Evolutionary conservation across 2,888 invertebrate species (phyloP).

Genomic region (Aethes cnicana): DNA sequence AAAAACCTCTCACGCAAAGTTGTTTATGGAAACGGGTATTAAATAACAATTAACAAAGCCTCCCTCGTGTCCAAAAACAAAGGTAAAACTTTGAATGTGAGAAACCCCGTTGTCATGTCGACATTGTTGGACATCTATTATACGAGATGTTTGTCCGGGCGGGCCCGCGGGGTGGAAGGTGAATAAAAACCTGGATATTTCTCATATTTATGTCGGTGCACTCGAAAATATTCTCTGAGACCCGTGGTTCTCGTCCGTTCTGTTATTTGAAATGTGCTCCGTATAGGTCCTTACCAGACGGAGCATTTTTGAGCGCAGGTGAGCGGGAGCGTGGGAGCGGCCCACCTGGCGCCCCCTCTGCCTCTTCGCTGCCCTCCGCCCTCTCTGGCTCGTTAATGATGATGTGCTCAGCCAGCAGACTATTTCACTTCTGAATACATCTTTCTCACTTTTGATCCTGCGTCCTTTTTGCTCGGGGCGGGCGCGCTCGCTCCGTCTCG

Average conservation of each 20-base stretch:
- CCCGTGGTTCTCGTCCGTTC: conserved; percentile 49
- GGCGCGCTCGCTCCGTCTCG: conserved; percentile 58
- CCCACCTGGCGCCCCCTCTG: conserved; percentile 83
- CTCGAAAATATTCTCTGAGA: conserved; percentile 76
- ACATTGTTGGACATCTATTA: conserved; percentile 72
- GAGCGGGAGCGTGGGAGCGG: conserved; percentile 76
- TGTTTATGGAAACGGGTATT: conserved; percentile 17
- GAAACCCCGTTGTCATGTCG: conserved; percentile 63
- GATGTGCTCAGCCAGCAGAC: conserved; percentile 89
- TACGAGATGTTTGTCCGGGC: conserved; percentile 63
- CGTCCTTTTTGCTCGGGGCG: conserved; percentile 58
- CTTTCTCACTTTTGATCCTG: conserved; percentile 82
- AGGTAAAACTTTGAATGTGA: conserved; percentile 40
- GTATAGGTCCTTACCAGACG: conserved; percentile 61
- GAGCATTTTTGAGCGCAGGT: conserved; percentile 74
- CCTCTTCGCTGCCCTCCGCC: conserved; percentile 83
- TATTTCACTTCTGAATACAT: conserved; percentile 87
- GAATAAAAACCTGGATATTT: conserved; percentile 78
- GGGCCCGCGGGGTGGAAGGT: conserved; percentile 57
- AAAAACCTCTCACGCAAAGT: background rate
- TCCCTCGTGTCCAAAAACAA: conserved; percentile 34
- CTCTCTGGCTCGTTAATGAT: conserved; percentile 89
- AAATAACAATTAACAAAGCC: conserved; percentile 29
- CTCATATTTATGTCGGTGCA: conserved; percentile 81
- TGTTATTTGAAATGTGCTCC: conserved; percentile 61